Conservation (phyloP, 2,888 invertebrate species). For the Chloroclysta siterata region DNA sequence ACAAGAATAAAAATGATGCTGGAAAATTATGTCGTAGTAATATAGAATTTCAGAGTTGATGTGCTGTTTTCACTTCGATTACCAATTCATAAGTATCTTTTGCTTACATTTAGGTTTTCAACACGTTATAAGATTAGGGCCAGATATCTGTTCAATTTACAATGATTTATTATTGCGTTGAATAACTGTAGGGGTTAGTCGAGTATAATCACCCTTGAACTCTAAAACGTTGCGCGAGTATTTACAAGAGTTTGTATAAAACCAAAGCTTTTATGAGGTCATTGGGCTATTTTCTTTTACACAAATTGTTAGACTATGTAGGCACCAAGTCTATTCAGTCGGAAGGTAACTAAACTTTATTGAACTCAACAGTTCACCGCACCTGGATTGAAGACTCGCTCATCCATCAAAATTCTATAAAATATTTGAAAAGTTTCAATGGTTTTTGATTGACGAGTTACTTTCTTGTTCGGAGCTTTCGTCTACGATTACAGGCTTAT, state of each 20-base stretch:
- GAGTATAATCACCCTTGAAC: slow-evolving; percentile 2
- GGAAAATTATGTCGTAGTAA: not conserved
- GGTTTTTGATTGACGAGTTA: slow-evolving; percentile 19
- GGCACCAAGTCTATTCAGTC: slow-evolving; percentile 7
- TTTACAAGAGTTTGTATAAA: slow-evolving; percentile 1
- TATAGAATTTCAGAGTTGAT: no score
- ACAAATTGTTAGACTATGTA: slow-evolving; percentile 3
- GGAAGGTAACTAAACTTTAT: slow-evolving; percentile 22
- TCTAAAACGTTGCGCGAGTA: not conserved
- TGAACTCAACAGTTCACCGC: slow-evolving; percentile 20
- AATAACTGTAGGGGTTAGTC: not conserved
- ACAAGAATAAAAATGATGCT: not conserved
- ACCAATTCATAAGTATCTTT: no score
- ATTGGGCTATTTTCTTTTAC: slow-evolving; percentile 11
- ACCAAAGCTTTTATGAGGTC: not conserved
- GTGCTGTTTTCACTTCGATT: no score
- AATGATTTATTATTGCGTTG: no score
- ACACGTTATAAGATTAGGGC: no score
- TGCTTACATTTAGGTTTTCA: no score
- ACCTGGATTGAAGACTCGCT: not conserved
- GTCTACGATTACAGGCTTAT: not conserved
- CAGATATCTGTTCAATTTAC: no score
- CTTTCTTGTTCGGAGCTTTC: slow-evolving; percentile 14
- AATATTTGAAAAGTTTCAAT: slow-evolving; percentile 8
- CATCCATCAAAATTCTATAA: slow-evolving; percentile 9